Base-by-base conservation (phyloP, 2,113 vertebrate species). In the Prinia subflava region DNA sequence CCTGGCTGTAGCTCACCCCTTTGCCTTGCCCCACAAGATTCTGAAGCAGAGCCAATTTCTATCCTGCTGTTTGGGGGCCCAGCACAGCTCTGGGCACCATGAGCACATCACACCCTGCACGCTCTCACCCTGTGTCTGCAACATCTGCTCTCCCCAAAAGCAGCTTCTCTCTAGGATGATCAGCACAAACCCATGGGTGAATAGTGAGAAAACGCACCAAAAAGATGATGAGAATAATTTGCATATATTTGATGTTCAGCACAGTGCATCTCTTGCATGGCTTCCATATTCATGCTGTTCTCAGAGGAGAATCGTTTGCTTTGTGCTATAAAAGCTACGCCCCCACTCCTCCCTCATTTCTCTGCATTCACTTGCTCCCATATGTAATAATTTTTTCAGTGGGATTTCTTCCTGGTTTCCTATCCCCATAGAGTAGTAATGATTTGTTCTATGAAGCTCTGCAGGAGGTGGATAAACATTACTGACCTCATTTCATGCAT, bases 231-330 rank as follows among this genome's bases (percentile, higher is more conserved):
- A 39, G 83, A 74, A 35, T 59, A 23, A 96, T 87, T 81, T 82
- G 37, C 83, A 84, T 89, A 9, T n/a, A 63, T 93, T 21, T 81
- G 60, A 33, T 64, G 49, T 64, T 92, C 49, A 83, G 52, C 47
- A 60, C 1, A 70, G 73, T 35, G 44, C 77, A 56, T 89, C 77
- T 81, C 73, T 68, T 81, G 80, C 41, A 47, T 11, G 20, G 39
- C 87, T 96, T 94, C 87, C 62, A 60, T 78, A 94, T 87, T 92
- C 91, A 89, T 71, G 60, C 44, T n/a, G 4, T 19, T 94, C 85
- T 90, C 86, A 56, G 62, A 10, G 20, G 52, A 92, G 57, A 90
- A 81, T 46, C 4, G 1, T 88, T 90, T 74, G 35, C 90, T 86
- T 83, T 84, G 68, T 83, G 76, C 73, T 67, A 0, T 11, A 70